phyloP scores from a whole-genome alignment of 2,113 vertebrate species.

The Peromyscus polionotus region DNA sequence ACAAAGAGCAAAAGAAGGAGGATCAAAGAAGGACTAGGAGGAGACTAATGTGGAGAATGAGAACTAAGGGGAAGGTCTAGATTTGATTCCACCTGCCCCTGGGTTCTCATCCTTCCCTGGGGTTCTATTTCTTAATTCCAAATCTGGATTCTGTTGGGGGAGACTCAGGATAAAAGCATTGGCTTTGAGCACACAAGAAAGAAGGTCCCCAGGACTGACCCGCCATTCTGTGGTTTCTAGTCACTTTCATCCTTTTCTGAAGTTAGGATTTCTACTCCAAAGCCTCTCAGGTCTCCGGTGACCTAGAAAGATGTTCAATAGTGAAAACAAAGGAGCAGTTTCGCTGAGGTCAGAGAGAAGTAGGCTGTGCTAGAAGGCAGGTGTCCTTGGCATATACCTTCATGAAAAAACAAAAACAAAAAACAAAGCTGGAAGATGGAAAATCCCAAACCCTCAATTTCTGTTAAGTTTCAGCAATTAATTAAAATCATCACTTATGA shows the following conservation, averaged over 20 bases:
- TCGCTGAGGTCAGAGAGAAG: neutral
- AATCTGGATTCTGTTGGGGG: fast-evolving
- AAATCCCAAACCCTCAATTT: neutral
- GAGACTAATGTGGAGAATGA: neutral
- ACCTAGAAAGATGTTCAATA: slow-evolving; percentile 57
- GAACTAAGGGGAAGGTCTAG: neutral
- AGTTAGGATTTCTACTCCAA: neutral
- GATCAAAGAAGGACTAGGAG: neutral
- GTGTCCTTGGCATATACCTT: fast-evolving
- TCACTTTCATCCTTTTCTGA: slow-evolving; percentile 62
- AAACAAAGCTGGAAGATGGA: neutral
- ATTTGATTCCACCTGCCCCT: neutral
- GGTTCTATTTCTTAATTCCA: neutral
- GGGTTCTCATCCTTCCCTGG: neutral
- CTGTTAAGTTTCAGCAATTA: neutral
- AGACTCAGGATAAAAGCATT: neutral
- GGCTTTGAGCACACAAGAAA: neutral
- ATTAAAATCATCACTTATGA: slow-evolving; percentile 22
- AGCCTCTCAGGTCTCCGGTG: neutral
- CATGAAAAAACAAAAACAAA: neutral
- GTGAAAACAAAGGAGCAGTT: neutral
- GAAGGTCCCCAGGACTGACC: neutral
- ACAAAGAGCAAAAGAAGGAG: neutral
- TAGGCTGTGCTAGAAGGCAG: neutral
- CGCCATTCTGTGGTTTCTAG: slow-evolving; percentile 52